Evolutionary conservation across 1,140 invertebrate genomes (phyloP), one percentile per base, ranked within the genome.

Genomic region (Lepidurus arcticus): DNA sequence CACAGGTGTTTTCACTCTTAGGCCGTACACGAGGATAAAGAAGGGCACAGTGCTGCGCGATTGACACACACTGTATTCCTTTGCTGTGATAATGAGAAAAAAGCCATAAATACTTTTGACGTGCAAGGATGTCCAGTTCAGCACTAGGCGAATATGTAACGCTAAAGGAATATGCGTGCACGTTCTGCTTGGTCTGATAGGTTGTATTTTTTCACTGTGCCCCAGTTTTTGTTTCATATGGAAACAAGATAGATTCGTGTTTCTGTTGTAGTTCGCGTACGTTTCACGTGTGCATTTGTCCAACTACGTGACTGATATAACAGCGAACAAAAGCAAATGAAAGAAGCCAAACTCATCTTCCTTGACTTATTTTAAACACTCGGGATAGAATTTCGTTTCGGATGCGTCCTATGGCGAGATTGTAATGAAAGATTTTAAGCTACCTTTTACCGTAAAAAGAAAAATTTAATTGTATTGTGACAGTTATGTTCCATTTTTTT

Each of bases 151-250:
- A 65, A n/a, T 65, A 13, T 65, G 53, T 65, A 65, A 65, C 53
- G 53, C 21, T 65, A 65, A 21, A 21, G 53, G 21, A n/a, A n/a
- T 65, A 65, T 16, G 21, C 53, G 21, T n/a, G 53, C 53, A 65
- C 6, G 16, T 65, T 65, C 53, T 9, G 53, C 53, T 65, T 65
- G 13, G 21, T 21, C 53, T 65, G 53, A 21, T 65, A 21, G 53
- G 53, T 65, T 65, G 53, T 65, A 65, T 65, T 65, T 65, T 65
- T 65, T 65, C 53, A 65, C 53, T 65, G 53, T 65, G 53, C 16
- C 53, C 53, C 53, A 65, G 2, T 65, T 65, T 65, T 13, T 9
- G 53, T 65, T 65, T 65, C 21, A 65, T 65, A 65, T 65, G 16
- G 21, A n/a, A 1, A 65, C 8, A 65, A n/a, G 24, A 24, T 24